These are phyloP conservation scores for Triplophysa rosa DNA, from an alignment of 2,113 vertebrate species.

Conservation along the genomic window DNA sequence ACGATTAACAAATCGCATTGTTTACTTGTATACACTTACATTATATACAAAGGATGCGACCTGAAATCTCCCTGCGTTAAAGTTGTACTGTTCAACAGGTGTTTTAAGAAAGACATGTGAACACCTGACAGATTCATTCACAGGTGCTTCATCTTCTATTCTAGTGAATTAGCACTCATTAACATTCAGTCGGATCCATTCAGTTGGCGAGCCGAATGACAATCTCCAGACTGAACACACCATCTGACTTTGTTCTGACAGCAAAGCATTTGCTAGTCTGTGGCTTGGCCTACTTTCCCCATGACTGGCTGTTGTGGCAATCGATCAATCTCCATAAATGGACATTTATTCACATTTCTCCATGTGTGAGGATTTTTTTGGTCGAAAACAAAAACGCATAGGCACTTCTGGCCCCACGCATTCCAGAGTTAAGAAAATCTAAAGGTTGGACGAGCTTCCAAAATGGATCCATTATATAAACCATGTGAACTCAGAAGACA, in stretches of 20 bases:
- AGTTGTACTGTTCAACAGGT: background rate
- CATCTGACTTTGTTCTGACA: slow-evolving; percentile 26
- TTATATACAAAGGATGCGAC: too few relatives aligned
- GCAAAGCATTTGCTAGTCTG: slow-evolving; percentile 36
- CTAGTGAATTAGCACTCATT: slow-evolving; percentile 17
- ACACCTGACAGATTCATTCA: slow-evolving; percentile 19
- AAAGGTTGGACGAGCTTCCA: background rate
- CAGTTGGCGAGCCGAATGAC: slow-evolving; percentile 22
- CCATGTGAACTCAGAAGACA: background rate
- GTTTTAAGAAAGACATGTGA: slow-evolving; percentile 2
- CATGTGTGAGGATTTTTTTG: background rate
- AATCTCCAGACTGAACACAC: background rate
- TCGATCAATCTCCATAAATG: slow-evolving; percentile 8
- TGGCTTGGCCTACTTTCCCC: slow-evolving; percentile 41
- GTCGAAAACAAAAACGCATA: slow-evolving; percentile 30
- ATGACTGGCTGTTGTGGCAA: slow-evolving; percentile 2
- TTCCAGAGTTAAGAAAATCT: background rate
- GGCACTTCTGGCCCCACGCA: background rate
- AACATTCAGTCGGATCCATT: slow-evolving; percentile 32
- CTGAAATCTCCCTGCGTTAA: background rate
- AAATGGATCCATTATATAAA: slow-evolving; percentile 1
- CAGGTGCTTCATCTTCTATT: slow-evolving; percentile 40
- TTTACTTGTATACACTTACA: background rate
- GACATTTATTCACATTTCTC: background rate
- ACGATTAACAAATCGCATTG: background rate